Base-by-base conservation (phyloP, 2,797 vertebrate genomes). In the Phaenicophaeus curvirostris region DNA sequence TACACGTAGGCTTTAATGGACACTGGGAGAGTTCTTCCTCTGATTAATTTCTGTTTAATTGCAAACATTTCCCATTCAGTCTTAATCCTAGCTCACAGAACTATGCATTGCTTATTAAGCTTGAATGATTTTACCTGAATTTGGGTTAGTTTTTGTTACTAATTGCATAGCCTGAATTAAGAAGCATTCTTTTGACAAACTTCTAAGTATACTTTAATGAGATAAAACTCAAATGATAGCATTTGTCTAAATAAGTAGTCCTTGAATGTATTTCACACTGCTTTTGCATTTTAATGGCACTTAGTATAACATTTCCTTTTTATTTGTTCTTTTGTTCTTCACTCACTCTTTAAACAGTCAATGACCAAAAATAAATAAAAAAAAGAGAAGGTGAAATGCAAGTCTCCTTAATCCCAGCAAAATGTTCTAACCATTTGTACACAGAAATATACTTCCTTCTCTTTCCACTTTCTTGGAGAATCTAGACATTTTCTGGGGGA, bases 181-280 rank as follows among this genome's bases (percentile, higher is more conserved):
- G 53, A 91, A 77, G 28, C 27, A 83, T 84, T 75, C 58, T 66
- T 90, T 85, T 87, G 93, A 87, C 65, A 85, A 93, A 93, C 39
- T 89, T 77, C 41, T 63, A 85, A 80, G 68, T 69, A 78, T 48
- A 42, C 85, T 91, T 85, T 73, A 93, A 92, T 92, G 81, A 91
- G 78, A 89, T 77, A 93, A 87, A 95, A 68, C 50, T 92, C 62
- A 85, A 94, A 57, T 53, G 75, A 81, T 55, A 87, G 13, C 28
- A 79, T 94, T 93, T 93, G 48, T 94, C 85, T 89, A 81, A 80
- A 54, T 54, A 92, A 94, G 87, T 85, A 90, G 68, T 81, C 63
- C 65, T 92, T 92, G 39, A 94, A 92, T 44, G 28, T 42, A 72
- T 89, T 90, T 85, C 81, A 89, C 16, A n/a, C 35, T 55, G 46